Evolutionary conservation across 1,140 invertebrate species (phyloP).

Genomic region (Ostrea edulis): DNA sequence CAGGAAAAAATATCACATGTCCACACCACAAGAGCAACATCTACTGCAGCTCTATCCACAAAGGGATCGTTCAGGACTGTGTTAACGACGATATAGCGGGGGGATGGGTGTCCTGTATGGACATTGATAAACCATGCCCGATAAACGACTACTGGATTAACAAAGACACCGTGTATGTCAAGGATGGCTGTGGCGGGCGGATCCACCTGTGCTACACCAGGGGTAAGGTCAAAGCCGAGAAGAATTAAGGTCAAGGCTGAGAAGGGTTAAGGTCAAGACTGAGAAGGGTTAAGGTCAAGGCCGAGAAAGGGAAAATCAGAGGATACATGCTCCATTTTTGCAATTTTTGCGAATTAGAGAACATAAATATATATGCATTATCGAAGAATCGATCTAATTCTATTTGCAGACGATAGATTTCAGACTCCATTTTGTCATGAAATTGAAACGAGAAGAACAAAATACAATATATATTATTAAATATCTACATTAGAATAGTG

Average conservation of each 20-base stretch:
- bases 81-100: not conserved
- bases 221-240: not conserved
- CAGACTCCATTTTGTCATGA: not conserved
- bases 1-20: slow-evolving; percentile 36
- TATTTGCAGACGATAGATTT: not conserved
- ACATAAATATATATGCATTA: no score
- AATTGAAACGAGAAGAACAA: not conserved
- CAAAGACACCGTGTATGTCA: slow-evolving; percentile 23
- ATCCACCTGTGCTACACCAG: slow-evolving; percentile 15
- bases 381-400: not conserved
- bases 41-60: not conserved
- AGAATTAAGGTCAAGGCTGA: not conserved
- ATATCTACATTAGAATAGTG: not conserved
- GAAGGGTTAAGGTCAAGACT: not conserved
- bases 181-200: slow-evolving; percentile 12
- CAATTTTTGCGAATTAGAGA: not conserved
- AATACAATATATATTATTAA: not conserved
- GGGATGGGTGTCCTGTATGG: slow-evolving; percentile 33
- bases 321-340: not conserved
- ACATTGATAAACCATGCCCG: not conserved
- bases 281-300: slow-evolving; percentile 2
- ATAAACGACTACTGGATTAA: slow-evolving; percentile 37
- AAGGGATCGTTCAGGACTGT: slow-evolving; percentile 24
- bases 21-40: not conserved
- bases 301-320: not conserved